Evolutionary conservation across 2,888 invertebrate genomes (phyloP), one percentile per base, ranked within the genome.

Genomic region (Entomobrya proxima): DNA sequence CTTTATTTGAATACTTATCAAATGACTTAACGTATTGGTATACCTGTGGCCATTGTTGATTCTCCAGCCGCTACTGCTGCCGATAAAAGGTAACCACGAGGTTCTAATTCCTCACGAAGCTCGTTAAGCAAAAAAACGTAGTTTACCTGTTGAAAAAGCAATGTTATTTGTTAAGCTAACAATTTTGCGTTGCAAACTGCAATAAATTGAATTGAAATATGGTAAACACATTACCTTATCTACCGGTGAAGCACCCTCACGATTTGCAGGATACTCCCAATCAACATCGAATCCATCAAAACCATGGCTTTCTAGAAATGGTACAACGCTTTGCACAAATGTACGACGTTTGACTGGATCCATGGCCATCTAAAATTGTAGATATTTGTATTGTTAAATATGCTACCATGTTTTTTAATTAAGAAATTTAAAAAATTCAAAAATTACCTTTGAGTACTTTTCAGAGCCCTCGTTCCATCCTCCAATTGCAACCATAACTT

Each of bases 261-360:
- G 82, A 35, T 88, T 79, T 0, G 88, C 86, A 6, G 89, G 90
- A 78, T 89, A 90, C 40, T 89, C 89, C 58, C 75, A 47, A 9
- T 47, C 18, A 6, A 64, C 21, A 27, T 30, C 64, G 7, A 95
- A 92, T 1, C 95, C 95, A 90, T 96, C 94, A 87, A 96, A 96
- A 0, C 92, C 92, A 89, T 95, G 92, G 2, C 92, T 92, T 50
- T 92, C 90, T 0, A 95, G 89, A 90, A 95, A 94, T 0, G 91
- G 90, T 0, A 94, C 90, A 0, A 93, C 93, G 77, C 93, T 94
- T 3, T 92, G n/a, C n/a, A n/a, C n/a, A n/a, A n/a, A n/a, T n/a
- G n/a, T n/a, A n/a, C n/a, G n/a, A n/a, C n/a, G n/a, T n/a, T n/a
- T n/a, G n/a, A n/a, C n/a, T n/a, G n/a, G n/a, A n/a, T n/a, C n/a